Conservation (phyloP, 1,140 invertebrate species). For the Drosophila lacertosa region DNA sequence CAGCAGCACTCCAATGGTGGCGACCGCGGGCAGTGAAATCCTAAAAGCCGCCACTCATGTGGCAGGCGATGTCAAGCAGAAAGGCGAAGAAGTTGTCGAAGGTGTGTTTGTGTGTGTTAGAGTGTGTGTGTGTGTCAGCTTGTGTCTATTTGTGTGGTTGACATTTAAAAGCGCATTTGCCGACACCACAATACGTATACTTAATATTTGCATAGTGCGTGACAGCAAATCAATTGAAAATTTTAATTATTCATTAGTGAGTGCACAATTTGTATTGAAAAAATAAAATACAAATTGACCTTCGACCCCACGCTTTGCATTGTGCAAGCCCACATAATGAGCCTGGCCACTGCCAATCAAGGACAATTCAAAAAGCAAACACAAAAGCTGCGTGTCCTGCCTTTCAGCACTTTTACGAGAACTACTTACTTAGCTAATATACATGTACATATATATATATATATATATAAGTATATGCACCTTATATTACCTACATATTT, state of each 20-base stretch:
- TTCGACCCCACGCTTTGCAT: background rate
- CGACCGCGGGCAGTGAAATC: conserved; percentile 80
- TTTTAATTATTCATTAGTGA: conserved; percentile 15
- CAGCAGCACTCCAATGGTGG: conserved; percentile 81
- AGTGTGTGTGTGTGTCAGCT: conserved; percentile 36
- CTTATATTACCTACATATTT: conserved; percentile 25
- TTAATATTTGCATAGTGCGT: conserved; percentile 20
- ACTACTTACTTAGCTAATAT: background rate
- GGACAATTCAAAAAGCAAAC: conserved; percentile 51
- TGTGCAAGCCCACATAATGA: conserved; percentile 50
- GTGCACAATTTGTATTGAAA: too few relatives aligned
- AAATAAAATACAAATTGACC: background rate
- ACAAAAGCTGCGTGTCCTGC: conserved; percentile 44
- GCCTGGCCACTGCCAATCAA: conserved; percentile 54
- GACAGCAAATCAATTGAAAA: conserved; percentile 39
- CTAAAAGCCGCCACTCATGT: conserved; percentile 80
- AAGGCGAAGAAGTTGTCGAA: conserved; percentile 73
- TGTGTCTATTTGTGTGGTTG: conserved; percentile 43
- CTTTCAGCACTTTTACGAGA: conserved; percentile 41
- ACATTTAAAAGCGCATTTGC: conserved; percentile 63
- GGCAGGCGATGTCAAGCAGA: conserved; percentile 68
- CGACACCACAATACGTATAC: conserved; percentile 17
- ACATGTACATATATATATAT: conserved; percentile 11
- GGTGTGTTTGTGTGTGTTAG: conserved; percentile 51
- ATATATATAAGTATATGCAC: too few relatives aligned